Evolutionary conservation across 2,113 vertebrate species (phyloP).

Genomic region (Calidris pygmaea): DNA sequence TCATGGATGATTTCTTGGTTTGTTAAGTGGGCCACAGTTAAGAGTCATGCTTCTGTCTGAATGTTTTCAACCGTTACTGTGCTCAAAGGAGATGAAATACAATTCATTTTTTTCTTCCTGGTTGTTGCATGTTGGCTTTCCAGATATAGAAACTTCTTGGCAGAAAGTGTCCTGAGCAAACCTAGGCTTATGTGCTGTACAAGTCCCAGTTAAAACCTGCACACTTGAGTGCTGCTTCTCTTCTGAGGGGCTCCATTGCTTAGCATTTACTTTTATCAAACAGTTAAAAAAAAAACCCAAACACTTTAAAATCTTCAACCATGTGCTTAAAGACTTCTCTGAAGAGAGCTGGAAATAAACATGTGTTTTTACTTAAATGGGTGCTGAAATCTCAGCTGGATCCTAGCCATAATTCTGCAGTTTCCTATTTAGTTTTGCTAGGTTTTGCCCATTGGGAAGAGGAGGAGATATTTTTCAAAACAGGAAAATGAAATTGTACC

Average conservation of each 20-base stretch:
- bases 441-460: neutral
- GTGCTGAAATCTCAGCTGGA: slow-evolving; percentile 45
- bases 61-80: neutral
- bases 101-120: neutral
- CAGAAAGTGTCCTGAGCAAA: neutral
- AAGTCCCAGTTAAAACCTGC: neutral
- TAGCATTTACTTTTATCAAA: neutral
- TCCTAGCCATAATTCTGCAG: neutral
- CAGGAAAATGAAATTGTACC: neutral
- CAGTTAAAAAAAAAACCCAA: neutral
- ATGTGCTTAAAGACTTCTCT: neutral
- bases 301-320: neutral
- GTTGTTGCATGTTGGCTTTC: neutral
- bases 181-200: neutral
- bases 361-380: slow-evolving; percentile 26
- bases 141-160: neutral
- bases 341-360: neutral
- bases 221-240: neutral
- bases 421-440: neutral
- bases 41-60: neutral
- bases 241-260: neutral
- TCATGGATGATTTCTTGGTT: neutral
- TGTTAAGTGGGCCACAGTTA: neutral
- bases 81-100: neutral
- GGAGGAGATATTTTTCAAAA: neutral